These are phyloP conservation scores for Plecotus auritus DNA, from an alignment of 2,113 vertebrate genomes.

Conservation along the genomic window DNA sequence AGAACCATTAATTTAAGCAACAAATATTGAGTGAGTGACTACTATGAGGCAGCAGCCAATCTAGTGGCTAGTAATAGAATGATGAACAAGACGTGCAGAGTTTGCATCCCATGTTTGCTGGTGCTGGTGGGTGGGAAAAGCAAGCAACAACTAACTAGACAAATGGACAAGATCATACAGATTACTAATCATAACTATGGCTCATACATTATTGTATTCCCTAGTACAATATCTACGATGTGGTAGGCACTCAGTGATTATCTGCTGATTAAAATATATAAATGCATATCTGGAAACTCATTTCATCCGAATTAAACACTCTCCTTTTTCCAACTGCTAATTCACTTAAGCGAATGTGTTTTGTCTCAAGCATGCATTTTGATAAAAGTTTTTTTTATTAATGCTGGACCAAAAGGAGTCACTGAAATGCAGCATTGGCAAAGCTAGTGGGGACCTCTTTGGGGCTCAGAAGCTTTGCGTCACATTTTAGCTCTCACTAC, in stretches of 20 bases:
- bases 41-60: not conserved
- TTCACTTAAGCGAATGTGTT: not conserved
- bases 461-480: not conserved
- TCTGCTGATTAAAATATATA: not conserved
- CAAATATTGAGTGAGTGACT: not conserved
- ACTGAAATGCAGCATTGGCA: not conserved
- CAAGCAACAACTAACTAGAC: not conserved
- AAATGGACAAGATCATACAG: not conserved
- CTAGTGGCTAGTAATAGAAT: not conserved
- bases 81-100: not conserved
- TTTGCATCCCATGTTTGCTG: not conserved
- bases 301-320: not conserved
- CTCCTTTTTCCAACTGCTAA: not conserved
- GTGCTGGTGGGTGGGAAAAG: not conserved
- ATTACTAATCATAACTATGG: not conserved
- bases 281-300: not conserved
- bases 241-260: not conserved
- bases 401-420: not conserved
- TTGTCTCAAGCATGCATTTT: not conserved
- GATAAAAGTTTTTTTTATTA: not conserved
- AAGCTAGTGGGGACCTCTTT: not conserved
- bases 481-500: not conserved
- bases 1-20: not conserved
- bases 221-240: not conserved
- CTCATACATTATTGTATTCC: not conserved